Percentiles rank a stretch among this genome's conserved stretches.
Evolutionary conservation across 2,113 vertebrate species (phyloP).

Genomic region (Toxotes chatareus): DNA sequence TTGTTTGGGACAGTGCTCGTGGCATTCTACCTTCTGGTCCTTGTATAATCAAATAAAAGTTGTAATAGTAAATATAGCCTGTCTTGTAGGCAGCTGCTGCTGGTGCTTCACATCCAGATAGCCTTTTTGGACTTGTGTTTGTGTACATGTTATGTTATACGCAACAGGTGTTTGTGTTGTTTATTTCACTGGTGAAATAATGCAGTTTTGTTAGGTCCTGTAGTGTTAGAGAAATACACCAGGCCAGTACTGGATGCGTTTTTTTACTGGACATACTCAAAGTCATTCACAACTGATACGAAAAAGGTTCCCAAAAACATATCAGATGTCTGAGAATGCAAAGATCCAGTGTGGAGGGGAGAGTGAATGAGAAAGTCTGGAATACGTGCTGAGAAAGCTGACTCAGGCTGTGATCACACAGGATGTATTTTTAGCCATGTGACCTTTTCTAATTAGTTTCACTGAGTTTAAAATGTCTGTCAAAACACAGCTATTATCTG

Average conservation of each 20-base stretch:
- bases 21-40: conserved; percentile 38
- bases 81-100: conserved; percentile 21
- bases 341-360: neutral
- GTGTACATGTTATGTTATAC: conserved; percentile 2
- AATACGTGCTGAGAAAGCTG: conserved; percentile 17
- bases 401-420: conserved; percentile 2
- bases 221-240: neutral
- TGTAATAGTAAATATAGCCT: conserved; percentile 31
- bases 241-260: neutral
- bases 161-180: neutral
- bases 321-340: conserved; percentile 7
- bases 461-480: neutral
- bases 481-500: neutral
- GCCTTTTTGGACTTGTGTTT: conserved; percentile 26
- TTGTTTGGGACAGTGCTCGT: conserved; percentile 45
- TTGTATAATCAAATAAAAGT: conserved; percentile 60
- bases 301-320: neutral
- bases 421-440: neutral
- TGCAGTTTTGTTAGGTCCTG: conserved; percentile 10
- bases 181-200: neutral
- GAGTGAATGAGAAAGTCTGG: conserved; percentile 7
- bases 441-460: conserved; percentile 24
- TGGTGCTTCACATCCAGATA: conserved; percentile 26
- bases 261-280: no score
- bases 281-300: no score